Evolutionary conservation across 1,140 invertebrate genomes (phyloP), one percentile per base, ranked within the genome.

Genomic region (Lethrus apterus): DNA sequence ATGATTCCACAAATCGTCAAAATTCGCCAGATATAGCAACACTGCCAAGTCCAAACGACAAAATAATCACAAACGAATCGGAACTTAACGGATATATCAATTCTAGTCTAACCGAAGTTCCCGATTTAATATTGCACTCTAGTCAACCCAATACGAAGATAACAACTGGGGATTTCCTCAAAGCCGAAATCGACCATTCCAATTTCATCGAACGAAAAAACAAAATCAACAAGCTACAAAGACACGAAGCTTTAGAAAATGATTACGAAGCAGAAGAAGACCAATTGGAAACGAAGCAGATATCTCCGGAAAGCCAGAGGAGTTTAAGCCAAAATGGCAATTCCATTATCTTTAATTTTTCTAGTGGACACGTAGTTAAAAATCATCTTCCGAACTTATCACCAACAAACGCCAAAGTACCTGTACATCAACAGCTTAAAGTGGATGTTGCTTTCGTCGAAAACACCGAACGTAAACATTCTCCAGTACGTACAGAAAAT

Each of bases 121-220:
- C 64, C 2, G 64, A 66, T 55, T 48, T 66, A 34, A 64, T 66
- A 21, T 34, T 65, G n/a, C 63, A 64, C 21, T 60, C 62, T 47
- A 63, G 57, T 59, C 64, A 62, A 2, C 13, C 58, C 5, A 53
- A 51, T 15, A 48, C 45, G 11, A 53, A 50, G 26, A 40, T 44
- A 13, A 49, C 38, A 14, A 58, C 55, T 8, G 52, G 60, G 31
- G 54, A 50, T 29, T 63, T 63, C 30, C 36, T 62, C 8, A 52
- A 57, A 32, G 56, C 55, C 24, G 62, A 64, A 49, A 54, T 49
- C 4, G 29, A 38, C 7, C 51, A 46, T 17, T 44, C 26, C 0
- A 50, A 38, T n/a, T n/a, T 42, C n/a, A 21, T 42, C 11, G 11
- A 29, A 13, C 7, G 23, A 17, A 26, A 29, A 13, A 42, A 42